Conservation (phyloP, 2,113 vertebrate species). For the Percina caprodes region DNA sequence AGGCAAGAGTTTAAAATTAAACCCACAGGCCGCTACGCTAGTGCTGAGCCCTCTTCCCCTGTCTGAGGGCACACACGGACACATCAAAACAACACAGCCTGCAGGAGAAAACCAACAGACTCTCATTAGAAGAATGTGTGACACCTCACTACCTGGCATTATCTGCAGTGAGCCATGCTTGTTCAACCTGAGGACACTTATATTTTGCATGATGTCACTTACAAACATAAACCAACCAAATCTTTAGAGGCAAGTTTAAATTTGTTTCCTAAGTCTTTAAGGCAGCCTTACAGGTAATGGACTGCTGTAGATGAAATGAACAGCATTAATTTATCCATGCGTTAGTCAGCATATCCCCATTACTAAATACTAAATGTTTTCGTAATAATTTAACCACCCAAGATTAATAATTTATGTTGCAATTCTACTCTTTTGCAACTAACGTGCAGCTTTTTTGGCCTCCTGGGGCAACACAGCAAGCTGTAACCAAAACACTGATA, state of each 20-base stretch:
- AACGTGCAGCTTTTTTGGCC: not conserved
- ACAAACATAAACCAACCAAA: constrained; percentile 9
- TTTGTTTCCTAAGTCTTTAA: not conserved
- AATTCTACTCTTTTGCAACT: not conserved
- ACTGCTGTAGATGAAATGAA: not conserved
- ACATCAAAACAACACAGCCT: constrained; percentile 42
- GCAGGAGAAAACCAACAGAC: constrained; percentile 46
- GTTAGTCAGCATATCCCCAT: not conserved
- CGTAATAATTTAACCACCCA: not conserved
- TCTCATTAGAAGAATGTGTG: constrained; percentile 57
- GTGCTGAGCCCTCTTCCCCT: constrained; percentile 25
- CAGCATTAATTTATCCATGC: not conserved
- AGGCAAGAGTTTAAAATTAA: constrained; percentile 62
- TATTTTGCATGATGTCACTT: not conserved
- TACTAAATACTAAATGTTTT: not conserved
- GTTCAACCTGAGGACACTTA: constrained; percentile 36
- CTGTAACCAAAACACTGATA: not conserved
- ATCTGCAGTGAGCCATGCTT: constrained; percentile 38
- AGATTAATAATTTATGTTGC: not conserved
- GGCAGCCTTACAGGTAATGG: not conserved
- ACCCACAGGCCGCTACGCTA: constrained; percentile 48
- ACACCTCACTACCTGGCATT: constrained; percentile 34
- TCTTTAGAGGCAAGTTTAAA: not conserved
- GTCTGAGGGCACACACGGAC: constrained; percentile 21
- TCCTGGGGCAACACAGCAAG: not conserved